A percentile compares a stretch with the other conserved stretches of the same genome.
Conservation (phyloP, 2,113 vertebrate genomes). For the Ancistrus triradiatus region DNA sequence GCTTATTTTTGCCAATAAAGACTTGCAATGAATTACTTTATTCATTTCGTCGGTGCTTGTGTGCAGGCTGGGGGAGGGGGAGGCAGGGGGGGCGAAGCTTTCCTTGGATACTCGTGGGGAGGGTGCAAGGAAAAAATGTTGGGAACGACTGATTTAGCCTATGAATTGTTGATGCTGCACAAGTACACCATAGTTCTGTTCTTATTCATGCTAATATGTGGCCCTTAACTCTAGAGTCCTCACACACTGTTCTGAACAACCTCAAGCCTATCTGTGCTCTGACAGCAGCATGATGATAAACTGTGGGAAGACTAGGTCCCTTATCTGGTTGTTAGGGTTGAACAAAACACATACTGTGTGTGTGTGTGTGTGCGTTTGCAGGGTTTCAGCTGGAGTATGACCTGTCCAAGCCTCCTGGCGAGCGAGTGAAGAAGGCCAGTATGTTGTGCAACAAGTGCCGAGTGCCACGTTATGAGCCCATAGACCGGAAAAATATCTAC, state of each 20-base stretch:
- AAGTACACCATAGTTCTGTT: too few relatives aligned
- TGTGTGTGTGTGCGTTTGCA: slow-evolving; percentile 49
- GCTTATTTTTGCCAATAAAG: too few relatives aligned
- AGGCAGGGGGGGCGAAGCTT: too few relatives aligned
- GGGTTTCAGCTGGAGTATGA: slow-evolving; percentile 82
- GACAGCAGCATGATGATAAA: neutral
- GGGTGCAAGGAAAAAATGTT: too few relatives aligned
- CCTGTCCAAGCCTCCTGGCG: slow-evolving; percentile 60
- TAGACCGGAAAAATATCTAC: slow-evolving; percentile 68
- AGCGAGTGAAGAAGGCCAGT: slow-evolving; percentile 66
- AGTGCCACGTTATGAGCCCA: slow-evolving; percentile 73
- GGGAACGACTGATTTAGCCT: too few relatives aligned
- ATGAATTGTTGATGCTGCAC: too few relatives aligned
- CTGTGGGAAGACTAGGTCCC: neutral
- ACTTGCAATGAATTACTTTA: too few relatives aligned
- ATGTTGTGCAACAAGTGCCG: slow-evolving; percentile 82
- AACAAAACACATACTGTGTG: neutral
- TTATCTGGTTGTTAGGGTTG: neutral
- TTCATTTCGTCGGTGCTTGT: too few relatives aligned
- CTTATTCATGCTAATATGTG: too few relatives aligned
- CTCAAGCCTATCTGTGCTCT: neutral
- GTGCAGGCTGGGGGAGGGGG: too few relatives aligned
- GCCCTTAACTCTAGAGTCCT: too few relatives aligned
- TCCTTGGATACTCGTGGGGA: too few relatives aligned
- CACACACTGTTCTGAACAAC: neutral